Base-by-base conservation (phyloP, 2,797 vertebrate species). In the Danio aesculapii region DNA sequence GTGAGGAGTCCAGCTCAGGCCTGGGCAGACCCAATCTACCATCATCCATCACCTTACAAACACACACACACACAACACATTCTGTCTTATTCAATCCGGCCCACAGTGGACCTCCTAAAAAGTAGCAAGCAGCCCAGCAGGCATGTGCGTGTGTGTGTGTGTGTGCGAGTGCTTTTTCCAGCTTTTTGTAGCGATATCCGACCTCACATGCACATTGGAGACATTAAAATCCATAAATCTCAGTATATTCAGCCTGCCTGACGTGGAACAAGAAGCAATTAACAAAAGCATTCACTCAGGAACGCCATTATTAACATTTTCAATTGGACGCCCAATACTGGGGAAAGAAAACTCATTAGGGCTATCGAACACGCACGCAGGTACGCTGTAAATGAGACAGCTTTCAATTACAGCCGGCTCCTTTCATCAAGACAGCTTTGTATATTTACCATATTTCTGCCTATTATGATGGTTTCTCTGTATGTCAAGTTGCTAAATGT, bases 11-110 rank as follows among this genome's bases (percentile, higher is more conserved):
- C 90, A 91, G 89, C 91, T 89, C 21, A 11, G 89, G 89, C 89
- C 87, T 47, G 89, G 58, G 83, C 86, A 84, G 84, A 86, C 75
- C 69, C 84, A 87, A 85, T 88, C 78, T 62, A 86, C 85, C 88
- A 87, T 88, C 90, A 93, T 94, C 91, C 89, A 94, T 94, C 92
- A 92, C 71, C 14, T 50, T 47, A 59, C 55, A 79, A 17, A 62
- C 78, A 77, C 77, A 84, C 82, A 69, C 67, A 69, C 50, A 83
- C 77, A 74, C n/a, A n/a, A n/a, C n/a, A n/a, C 74, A 67, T 70
- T 69, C 44, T 41, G 57, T 79, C 52, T 44, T 30, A 58, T 55
- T 82, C 46, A 79, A 62, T 80, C 74, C 49, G 66, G 63, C 39
- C 68, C 43, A 49, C 14, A 0, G 43, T 57, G 67, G 75, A 75